These are phyloP conservation scores for Eupithecia inturbata DNA, from an alignment of 2,888 invertebrate genomes.

Conservation along the genomic window DNA sequence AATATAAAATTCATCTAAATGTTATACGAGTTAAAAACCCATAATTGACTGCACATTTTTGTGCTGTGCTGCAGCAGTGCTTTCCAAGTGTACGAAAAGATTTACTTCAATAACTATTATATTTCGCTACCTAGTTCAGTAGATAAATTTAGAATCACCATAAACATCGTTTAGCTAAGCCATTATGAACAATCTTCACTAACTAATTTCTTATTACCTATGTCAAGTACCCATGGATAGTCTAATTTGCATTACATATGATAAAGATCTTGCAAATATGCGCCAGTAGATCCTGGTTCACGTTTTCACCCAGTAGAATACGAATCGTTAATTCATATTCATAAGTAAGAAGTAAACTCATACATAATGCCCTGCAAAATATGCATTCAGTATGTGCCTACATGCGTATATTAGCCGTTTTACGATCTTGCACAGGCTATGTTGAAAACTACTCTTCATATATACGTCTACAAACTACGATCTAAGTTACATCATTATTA, in stretches of 20 bases:
- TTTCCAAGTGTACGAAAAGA: too few relatives aligned
- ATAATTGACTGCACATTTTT: too few relatives aligned
- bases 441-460: slow-evolving; percentile 40
- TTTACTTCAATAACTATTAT: too few relatives aligned
- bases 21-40: too few relatives aligned
- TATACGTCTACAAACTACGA: slow-evolving; percentile 40
- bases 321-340: slow-evolving; percentile 8
- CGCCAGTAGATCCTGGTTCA: slow-evolving; percentile 39
- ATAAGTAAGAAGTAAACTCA: slow-evolving; percentile 31
- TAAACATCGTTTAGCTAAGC: background rate
- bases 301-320: slow-evolving; percentile 34
- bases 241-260: background rate
- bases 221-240: background rate
- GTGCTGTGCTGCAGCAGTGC: too few relatives aligned
- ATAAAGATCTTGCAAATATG: slow-evolving; percentile 8
- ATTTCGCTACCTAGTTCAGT: too few relatives aligned
- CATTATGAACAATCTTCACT: background rate
- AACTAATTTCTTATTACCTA: background rate
- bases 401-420: slow-evolving; percentile 34
- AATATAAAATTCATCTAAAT: too few relatives aligned
- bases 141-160: background rate
- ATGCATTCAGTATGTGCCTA: slow-evolving; percentile 34
- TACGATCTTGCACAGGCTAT: slow-evolving; percentile 40
- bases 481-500: slow-evolving; percentile 60
- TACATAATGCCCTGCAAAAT: slow-evolving; percentile 28